phyloP scores from a whole-genome alignment of 2,888 invertebrate species.

The Ochropacha duplaris region DNA sequence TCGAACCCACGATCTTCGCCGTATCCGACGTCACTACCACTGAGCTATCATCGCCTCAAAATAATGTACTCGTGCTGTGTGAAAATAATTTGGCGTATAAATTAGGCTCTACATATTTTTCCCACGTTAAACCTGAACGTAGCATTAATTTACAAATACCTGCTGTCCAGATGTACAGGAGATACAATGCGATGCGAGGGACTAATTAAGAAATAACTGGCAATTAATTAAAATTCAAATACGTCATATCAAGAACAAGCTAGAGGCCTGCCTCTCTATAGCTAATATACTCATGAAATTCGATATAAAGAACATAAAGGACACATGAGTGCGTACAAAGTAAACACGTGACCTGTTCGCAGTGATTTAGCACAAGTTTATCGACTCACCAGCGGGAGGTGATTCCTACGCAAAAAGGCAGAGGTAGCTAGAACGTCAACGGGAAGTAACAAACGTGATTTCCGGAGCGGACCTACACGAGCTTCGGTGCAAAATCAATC shows the following conservation, averaged over 20 bases:
- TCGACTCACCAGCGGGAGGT: not conserved
- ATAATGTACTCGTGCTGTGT: no score
- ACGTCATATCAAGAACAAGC: not conserved
- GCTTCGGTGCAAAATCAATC: conserved; percentile 50
- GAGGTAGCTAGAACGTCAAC: conserved; percentile 35
- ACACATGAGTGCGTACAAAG: not conserved
- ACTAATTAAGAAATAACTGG: not conserved
- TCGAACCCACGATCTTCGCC: no score
- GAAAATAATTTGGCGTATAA: no score
- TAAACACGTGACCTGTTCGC: not conserved
- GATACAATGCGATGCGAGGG: not conserved
- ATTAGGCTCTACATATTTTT: not conserved
- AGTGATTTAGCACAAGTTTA: not conserved
- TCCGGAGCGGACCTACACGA: conserved; percentile 48
- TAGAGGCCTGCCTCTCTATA: not conserved
- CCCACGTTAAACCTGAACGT: not conserved
- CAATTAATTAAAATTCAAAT: not conserved
- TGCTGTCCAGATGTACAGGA: not conserved
- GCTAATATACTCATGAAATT: not conserved
- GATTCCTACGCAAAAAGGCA: conserved; percentile 39
- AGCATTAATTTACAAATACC: not conserved
- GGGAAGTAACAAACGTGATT: conserved; percentile 70
- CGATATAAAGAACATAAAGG: not conserved
- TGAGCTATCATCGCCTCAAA: no score
- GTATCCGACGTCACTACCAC: no score